A percentile compares a stretch with the other conserved stretches of the same genome.
phyloP scores from a whole-genome alignment of 2,113 vertebrate species.

The Otocyon megalotis region DNA sequence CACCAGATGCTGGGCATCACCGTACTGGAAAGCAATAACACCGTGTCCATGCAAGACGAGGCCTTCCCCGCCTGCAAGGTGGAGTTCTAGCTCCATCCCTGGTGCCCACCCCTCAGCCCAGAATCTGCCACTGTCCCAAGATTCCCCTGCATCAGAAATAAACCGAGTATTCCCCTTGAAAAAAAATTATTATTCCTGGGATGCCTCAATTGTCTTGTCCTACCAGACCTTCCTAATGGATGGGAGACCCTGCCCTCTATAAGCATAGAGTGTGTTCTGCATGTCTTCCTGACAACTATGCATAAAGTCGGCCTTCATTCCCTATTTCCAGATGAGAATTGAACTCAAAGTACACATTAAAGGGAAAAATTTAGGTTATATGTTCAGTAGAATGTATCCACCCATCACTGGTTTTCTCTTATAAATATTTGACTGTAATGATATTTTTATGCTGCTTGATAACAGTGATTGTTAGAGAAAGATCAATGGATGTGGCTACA shows the following conservation, averaged over 20 bases:
- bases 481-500: no score
- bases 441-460: neutral
- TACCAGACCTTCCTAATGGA: neutral
- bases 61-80: slow-evolving; percentile 98
- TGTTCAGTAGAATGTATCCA: neutral
- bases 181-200: neutral
- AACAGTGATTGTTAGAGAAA: neutral
- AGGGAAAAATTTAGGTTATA: neutral
- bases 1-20: slow-evolving; percentile 92
- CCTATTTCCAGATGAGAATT: neutral
- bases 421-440: neutral
- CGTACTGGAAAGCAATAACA: slow-evolving; percentile 95
- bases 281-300: neutral
- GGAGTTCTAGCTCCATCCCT: slow-evolving; percentile 89
- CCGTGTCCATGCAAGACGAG: slow-evolving; percentile 97
- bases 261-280: neutral
- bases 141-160: neutral
- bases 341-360: neutral
- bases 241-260: neutral
- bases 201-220: neutral
- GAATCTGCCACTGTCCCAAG: neutral
- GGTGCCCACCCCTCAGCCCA: neutral
- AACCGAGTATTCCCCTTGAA: neutral
- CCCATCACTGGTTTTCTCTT: neutral
- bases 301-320: neutral